Evolutionary conservation across 2,113 vertebrate species (phyloP).

Genomic region (Corydoras sp.): DNA sequence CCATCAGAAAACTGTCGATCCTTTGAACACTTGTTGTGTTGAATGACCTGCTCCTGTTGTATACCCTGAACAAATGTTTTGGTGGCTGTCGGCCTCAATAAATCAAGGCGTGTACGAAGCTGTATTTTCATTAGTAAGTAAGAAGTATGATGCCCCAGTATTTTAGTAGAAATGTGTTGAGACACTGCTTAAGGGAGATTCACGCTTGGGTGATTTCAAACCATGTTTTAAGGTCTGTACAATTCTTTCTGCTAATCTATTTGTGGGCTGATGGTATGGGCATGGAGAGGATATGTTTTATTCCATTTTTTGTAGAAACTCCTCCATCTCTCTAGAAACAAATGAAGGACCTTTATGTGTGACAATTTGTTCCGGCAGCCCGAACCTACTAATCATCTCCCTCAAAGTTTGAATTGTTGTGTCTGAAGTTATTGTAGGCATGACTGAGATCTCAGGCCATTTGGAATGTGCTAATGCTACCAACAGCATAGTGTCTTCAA

Average conservation of each 20-base stretch:
- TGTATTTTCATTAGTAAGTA: neutral
- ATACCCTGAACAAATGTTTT: neutral
- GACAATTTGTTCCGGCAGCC: neutral
- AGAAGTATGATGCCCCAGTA: neutral
- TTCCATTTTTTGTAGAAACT: neutral
- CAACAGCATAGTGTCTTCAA: constrained; percentile 3
- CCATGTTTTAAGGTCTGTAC: neutral
- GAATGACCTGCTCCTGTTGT: too few species aligned
- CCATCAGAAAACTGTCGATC: too few species aligned
- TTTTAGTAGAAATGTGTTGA: neutral
- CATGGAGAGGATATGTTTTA: constrained; percentile 7
- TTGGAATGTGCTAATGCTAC: constrained; percentile 16
- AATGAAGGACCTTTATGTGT: neutral
- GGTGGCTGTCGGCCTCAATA: neutral
- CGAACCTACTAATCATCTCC: neutral
- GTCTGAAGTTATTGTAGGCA: constrained; percentile 9
- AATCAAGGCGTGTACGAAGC: neutral
- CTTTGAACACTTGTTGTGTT: too few species aligned
- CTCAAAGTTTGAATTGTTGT: constrained; percentile 6
- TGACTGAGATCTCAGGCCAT: constrained; percentile 4
- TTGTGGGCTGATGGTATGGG: neutral
- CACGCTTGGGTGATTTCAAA: neutral
- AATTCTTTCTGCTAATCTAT: neutral
- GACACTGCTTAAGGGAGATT: neutral
- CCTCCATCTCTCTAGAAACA: neutral